Evolutionary conservation across 2,888 invertebrate species (phyloP).

Genomic region (Nudaria mundana): DNA sequence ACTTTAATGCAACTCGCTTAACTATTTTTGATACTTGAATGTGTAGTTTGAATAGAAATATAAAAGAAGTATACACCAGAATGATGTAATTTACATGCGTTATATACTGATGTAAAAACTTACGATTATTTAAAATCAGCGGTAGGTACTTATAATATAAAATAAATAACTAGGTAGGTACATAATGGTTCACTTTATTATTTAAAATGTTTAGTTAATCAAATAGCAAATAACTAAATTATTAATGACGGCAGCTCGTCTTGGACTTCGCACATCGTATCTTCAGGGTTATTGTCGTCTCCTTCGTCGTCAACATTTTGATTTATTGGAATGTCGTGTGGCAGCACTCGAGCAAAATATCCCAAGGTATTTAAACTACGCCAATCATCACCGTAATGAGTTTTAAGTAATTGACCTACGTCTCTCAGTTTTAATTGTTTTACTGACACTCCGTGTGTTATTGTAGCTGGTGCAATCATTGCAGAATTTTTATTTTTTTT

Average conservation of each 20-base stretch:
- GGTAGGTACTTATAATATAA: too few relatives aligned
- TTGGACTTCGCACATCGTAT: too few relatives aligned
- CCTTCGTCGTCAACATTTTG: too few relatives aligned
- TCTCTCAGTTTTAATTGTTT: constrained; percentile 11
- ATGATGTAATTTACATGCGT: constrained; percentile 6
- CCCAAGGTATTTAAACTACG: neutral
- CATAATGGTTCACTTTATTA: too few relatives aligned
- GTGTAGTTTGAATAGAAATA: neutral
- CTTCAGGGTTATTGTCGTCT: too few relatives aligned
- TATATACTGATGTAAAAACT: too few relatives aligned
- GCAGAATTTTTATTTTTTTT: constrained; percentile 13
- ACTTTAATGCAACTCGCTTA: neutral
- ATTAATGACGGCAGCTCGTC: too few relatives aligned
- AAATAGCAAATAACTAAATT: too few relatives aligned
- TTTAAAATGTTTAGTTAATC: too few relatives aligned
- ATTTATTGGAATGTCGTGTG: too few relatives aligned
- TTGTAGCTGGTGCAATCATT: constrained; percentile 9
- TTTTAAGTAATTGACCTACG: constrained; percentile 8
- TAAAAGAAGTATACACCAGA: neutral
- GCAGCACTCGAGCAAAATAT: neutral
- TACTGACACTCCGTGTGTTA: constrained; percentile 1
- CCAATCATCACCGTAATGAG: constrained; percentile 15
- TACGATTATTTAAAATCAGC: too few relatives aligned
- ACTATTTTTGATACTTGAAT: neutral
- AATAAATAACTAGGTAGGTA: too few relatives aligned